Evolutionary conservation across 2,113 vertebrate genomes (phyloP).

Genomic region (Oncorhynchus keta): DNA sequence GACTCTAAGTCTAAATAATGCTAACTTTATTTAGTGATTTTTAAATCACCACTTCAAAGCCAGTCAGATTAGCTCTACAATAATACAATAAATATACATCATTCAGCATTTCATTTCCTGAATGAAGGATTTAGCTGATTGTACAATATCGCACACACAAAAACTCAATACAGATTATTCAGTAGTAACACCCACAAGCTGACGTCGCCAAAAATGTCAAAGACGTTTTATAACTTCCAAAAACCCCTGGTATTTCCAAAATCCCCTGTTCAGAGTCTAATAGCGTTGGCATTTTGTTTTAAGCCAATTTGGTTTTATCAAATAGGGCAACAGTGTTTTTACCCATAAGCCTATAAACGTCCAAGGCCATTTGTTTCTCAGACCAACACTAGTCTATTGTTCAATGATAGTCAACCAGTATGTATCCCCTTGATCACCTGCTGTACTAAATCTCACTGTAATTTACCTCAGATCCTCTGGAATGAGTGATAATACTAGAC

Average conservation of each 20-base stretch:
- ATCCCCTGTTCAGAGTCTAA: background rate
- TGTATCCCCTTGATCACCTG: background rate
- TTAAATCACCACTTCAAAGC: no score
- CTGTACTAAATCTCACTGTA: background rate
- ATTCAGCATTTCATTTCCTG: no score
- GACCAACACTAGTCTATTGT: constrained; percentile 28
- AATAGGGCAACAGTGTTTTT: constrained; percentile 6
- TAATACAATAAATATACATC: no score
- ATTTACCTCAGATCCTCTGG: background rate
- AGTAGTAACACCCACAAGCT: no score
- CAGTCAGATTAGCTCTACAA: no score
- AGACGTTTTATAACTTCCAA: constrained; percentile 8
- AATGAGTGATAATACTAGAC: background rate
- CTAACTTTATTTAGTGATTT: no score
- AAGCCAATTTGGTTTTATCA: constrained; percentile 21
- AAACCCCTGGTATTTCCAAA: background rate
- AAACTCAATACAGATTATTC: no score
- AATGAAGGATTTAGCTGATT: no score
- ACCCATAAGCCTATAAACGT: constrained; percentile 33
- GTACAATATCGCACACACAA: no score
- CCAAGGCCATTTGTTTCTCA: background rate
- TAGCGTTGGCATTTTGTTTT: constrained; percentile 18
- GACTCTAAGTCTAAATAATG: no score
- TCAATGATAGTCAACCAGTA: background rate
- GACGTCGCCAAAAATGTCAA: background rate